These are phyloP conservation scores for Geococcyx californianus DNA, from an alignment of 2,113 vertebrate genomes.

Conservation along the genomic window DNA sequence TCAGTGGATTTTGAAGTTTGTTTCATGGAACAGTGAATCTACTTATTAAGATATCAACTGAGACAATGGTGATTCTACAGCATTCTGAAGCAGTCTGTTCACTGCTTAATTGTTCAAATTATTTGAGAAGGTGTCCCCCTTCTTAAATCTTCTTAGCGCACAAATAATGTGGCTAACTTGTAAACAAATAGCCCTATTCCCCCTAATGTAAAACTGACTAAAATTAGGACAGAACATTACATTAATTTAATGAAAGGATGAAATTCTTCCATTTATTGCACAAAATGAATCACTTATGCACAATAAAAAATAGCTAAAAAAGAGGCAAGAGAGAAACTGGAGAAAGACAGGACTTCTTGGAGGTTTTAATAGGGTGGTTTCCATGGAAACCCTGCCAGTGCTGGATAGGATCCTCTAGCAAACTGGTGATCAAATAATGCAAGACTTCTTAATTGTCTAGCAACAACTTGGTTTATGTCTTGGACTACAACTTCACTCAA, in stretches of 20 bases:
- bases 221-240: neutral
- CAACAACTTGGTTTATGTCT: neutral
- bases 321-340: neutral
- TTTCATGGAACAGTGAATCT: neutral
- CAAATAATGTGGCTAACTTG: neutral
- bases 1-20: neutral
- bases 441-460: neutral
- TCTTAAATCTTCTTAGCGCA: neutral
- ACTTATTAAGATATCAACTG: neutral
- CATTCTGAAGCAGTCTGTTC: neutral
- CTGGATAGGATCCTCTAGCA: neutral
- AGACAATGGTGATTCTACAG: neutral
- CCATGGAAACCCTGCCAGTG: constrained; percentile 2
- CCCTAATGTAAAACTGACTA: neutral
- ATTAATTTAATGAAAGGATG: neutral
- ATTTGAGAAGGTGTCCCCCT: neutral
- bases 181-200: neutral
- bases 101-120: neutral
- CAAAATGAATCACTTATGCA: neutral
- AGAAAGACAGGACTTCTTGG: neutral
- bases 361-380: neutral
- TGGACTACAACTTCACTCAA: neutral
- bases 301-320: neutral
- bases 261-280: neutral
- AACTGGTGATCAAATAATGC: neutral